These are phyloP conservation scores for Helobdella robusta DNA, from an alignment of 2,888 invertebrate species.

Conservation along the genomic window DNA sequence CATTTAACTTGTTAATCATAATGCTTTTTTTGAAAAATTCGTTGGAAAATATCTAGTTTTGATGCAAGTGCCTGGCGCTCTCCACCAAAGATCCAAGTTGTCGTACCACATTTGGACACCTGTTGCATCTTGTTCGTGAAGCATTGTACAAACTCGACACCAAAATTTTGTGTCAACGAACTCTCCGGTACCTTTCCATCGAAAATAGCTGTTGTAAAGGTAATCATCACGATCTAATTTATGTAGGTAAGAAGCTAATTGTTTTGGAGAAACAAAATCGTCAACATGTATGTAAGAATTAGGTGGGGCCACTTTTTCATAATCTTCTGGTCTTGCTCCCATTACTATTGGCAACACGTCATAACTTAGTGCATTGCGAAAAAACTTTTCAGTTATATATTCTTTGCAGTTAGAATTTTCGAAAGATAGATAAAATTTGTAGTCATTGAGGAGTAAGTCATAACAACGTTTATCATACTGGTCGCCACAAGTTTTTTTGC, in stretches of 20 bases:
- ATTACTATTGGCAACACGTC: constrained; percentile 34
- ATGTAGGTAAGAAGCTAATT: constrained; percentile 75
- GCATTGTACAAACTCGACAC: constrained; percentile 71
- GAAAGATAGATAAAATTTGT: constrained; percentile 35
- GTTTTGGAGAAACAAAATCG: constrained; percentile 77
- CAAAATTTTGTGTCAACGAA: constrained; percentile 92
- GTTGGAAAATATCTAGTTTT: no score
- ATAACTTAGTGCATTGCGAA: constrained; percentile 30
- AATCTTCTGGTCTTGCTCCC: constrained; percentile 33
- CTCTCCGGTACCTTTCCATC: constrained; percentile 86
- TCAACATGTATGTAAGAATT: constrained; percentile 90
- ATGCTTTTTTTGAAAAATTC: no score
- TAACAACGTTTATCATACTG: constrained; percentile 12
- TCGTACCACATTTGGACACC: constrained; percentile 13
- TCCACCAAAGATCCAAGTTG: constrained; percentile 32
- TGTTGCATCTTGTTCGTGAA: constrained; percentile 30
- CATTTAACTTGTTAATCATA: no score
- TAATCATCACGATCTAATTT: constrained; percentile 76
- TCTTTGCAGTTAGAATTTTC: constrained; percentile 36
- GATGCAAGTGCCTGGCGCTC: constrained; percentile 26
- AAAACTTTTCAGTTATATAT: constrained; percentile 36
- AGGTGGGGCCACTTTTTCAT: constrained; percentile 65
- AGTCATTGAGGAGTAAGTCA: constrained; percentile 22
- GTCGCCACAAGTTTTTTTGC: constrained; percentile 62
- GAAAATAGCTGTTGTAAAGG: constrained; percentile 78